Evolutionary conservation across 2,113 vertebrate species (phyloP).

Genomic region (Pedionomus torquatus): DNA sequence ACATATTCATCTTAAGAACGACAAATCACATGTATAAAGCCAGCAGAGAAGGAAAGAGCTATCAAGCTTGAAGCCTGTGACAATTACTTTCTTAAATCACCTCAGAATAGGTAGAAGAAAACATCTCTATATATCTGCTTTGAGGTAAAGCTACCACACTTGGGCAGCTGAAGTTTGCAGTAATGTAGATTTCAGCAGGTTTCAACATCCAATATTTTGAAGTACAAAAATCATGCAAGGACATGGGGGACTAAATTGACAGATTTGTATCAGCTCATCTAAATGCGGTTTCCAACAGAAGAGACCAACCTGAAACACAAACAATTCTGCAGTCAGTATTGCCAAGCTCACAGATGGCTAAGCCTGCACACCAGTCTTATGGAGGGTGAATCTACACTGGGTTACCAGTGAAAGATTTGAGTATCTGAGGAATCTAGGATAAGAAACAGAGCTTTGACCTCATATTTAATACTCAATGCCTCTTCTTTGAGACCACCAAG

Average conservation of each 20-base stretch:
- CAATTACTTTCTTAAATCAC: neutral
- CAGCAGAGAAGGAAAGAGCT: neutral
- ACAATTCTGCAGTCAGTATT: neutral
- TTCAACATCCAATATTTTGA: neutral
- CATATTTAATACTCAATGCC: neutral
- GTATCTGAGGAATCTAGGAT: neutral
- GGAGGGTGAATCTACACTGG: rapidly evolving
- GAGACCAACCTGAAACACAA: neutral
- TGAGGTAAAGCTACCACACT: neutral
- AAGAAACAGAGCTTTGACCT: neutral
- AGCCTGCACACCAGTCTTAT: too few species aligned
- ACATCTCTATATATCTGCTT: neutral
- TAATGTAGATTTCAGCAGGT: neutral
- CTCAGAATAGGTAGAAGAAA: neutral
- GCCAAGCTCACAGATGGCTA: neutral
- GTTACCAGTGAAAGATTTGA: neutral
- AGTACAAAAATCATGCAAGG: neutral
- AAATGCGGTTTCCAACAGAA: neutral
- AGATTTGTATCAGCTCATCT: neutral
- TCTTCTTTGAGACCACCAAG: neutral
- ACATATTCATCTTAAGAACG: neutral
- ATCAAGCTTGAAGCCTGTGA: neutral
- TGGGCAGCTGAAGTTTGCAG: neutral
- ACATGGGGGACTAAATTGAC: neutral
- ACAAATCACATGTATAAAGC: neutral